Evolutionary conservation across 2,888 invertebrate genomes (phyloP), one percentile per base, ranked within the genome.

Genomic region (Atethmia centrago): DNA sequence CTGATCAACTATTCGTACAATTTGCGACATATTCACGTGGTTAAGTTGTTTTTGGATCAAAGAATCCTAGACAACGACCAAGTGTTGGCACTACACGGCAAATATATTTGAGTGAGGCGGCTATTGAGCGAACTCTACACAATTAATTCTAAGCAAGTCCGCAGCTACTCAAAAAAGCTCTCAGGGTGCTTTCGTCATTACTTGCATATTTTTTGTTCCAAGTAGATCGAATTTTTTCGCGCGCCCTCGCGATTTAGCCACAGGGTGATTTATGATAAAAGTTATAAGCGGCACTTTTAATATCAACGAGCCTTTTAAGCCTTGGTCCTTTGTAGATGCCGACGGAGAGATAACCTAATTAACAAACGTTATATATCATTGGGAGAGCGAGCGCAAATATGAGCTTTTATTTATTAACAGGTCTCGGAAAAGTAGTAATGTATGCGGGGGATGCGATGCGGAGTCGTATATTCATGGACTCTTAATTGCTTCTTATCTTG

Each of bases 201-300:
- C 96, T 96, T 96, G 96, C 96, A 96, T 92, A 95, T 96, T 96
- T 96, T 95, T 95, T 95, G 93, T 93, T 92, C 88, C 82, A 91
- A 91, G 92, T 92, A 92, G 93, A 93, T 91, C 92, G 91, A 87
- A 91, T 93, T 92, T 93, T 94, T 95, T 94, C 94, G 95, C 95
- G 94, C 95, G 93, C 95, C 93, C 94, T 91, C 92, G 88, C 90
- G 89, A 87, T 90, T 92, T 89, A 82, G 93, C 95, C 95, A 91
- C 90, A 90, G 95, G 95, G 95, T 96, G 95, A 96, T 96, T 96
- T 96, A 96, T 96, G 93, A 93, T 94, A 95, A 95, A 94, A 94
- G 91, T 94, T 94, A 93, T 93, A 94, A 94, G 93, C 93, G 93
- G 94, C 91, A 90, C 91, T 95, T 95, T 95, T 95, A 94, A 95